Conservation (phyloP, 2,797 vertebrate species). For the Pyrocephalus nanus region DNA sequence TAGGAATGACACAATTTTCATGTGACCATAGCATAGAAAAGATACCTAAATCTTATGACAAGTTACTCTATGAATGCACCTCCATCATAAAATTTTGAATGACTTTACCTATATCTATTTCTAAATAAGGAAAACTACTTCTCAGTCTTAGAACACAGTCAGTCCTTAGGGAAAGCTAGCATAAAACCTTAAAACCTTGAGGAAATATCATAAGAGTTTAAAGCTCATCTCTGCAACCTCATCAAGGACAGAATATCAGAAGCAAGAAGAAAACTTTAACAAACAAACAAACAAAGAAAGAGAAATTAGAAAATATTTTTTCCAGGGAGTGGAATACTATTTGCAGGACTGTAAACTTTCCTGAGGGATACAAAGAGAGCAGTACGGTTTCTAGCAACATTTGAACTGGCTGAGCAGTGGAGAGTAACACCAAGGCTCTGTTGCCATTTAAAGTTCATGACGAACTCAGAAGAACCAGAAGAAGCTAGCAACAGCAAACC, state of each 20-base stretch:
- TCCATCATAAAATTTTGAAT: neutral
- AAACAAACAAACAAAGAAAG: neutral
- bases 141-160: neutral
- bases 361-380: neutral
- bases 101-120: neutral
- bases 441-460: neutral
- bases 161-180: neutral
- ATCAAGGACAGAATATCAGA: neutral
- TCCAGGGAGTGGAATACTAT: neutral
- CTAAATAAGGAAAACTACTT: neutral
- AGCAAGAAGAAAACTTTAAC: neutral
- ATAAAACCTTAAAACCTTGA: neutral
- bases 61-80: neutral
- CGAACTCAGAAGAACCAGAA: neutral
- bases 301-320: neutral
- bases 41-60: accelerated
- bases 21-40: neutral
- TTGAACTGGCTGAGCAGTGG: neutral
- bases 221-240: neutral
- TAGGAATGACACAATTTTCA: neutral
- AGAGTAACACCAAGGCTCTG: neutral
- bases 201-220: neutral
- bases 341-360: neutral
- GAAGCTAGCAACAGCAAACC: neutral
- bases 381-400: neutral